Evolutionary conservation across 2,797 vertebrate genomes (phyloP).

Genomic region (Oceanodroma leucorhoa): DNA sequence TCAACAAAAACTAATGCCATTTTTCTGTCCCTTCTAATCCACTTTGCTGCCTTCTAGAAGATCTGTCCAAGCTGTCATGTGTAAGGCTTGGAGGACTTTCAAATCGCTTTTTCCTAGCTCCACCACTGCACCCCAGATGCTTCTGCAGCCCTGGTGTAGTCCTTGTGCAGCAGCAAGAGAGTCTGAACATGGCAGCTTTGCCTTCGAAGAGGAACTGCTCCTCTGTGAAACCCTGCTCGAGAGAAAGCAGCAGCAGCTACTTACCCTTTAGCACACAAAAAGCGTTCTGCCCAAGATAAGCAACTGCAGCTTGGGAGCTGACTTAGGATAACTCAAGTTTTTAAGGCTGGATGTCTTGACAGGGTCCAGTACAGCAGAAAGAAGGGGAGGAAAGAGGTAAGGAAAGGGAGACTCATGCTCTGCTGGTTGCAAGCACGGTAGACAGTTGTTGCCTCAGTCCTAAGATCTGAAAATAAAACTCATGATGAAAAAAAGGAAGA

Average conservation of each 20-base stretch:
- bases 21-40: not conserved
- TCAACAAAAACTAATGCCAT: not conserved
- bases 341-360: not conserved
- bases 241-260: not conserved
- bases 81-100: not conserved
- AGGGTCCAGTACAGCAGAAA: not conserved
- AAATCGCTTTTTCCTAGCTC: not conserved
- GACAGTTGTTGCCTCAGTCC: not conserved
- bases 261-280: slow-evolving; percentile 6
- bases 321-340: not conserved
- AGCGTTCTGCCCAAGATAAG: not conserved
- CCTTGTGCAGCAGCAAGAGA: not conserved
- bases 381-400: not conserved
- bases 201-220: slow-evolving; percentile 17
- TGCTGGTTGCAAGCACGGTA: not conserved
- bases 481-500: not conserved
- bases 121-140: not conserved
- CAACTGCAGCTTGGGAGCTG: not conserved
- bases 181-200: not conserved
- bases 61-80: not conserved
- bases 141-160: not conserved
- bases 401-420: not conserved
- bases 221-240: not conserved
- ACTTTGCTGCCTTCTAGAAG: not conserved
- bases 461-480: not conserved